Evolutionary conservation across 2,113 vertebrate genomes (phyloP).

Genomic region (Carassius auratus): DNA sequence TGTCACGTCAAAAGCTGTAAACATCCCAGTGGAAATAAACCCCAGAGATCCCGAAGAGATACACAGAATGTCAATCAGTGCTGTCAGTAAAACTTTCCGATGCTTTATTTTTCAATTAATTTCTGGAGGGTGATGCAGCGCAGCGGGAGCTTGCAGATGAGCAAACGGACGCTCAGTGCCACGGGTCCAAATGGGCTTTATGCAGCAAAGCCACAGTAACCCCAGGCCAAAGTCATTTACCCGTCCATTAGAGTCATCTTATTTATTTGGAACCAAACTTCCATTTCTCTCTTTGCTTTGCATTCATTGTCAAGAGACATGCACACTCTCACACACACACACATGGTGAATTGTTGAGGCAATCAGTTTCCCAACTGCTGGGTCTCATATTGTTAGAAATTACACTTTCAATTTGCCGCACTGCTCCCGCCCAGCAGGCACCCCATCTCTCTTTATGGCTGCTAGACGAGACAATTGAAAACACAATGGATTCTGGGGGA

Average conservation of each 20-base stretch:
- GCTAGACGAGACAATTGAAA: conserved; percentile 72
- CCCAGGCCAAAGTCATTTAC: conserved; percentile 70
- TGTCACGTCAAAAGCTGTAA: conserved; percentile 15
- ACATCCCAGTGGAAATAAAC: background rate
- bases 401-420: conserved; percentile 75
- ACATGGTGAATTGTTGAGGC: conserved; percentile 66
- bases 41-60: background rate
- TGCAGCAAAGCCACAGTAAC: conserved; percentile 70
- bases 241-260: conserved; percentile 67
- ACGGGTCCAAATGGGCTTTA: conserved; percentile 67
- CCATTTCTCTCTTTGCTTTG: conserved; percentile 75
- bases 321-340: background rate
- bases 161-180: conserved; percentile 59
- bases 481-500: conserved; percentile 61
- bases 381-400: conserved; percentile 75
- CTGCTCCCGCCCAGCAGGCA: conserved; percentile 56
- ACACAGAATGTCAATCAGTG: conserved; percentile 21
- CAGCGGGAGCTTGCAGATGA: conserved; percentile 50
- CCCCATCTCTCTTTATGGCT: conserved; percentile 64
- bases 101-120: conserved; percentile 66
- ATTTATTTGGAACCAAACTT: conserved; percentile 72
- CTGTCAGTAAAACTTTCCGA: conserved; percentile 48
- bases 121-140: conserved; percentile 57
- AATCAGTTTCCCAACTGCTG: conserved; percentile 69
- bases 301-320: conserved; percentile 44